phyloP scores from a whole-genome alignment of 2,797 vertebrate genomes.

The Stomatorhinus walkeri region DNA sequence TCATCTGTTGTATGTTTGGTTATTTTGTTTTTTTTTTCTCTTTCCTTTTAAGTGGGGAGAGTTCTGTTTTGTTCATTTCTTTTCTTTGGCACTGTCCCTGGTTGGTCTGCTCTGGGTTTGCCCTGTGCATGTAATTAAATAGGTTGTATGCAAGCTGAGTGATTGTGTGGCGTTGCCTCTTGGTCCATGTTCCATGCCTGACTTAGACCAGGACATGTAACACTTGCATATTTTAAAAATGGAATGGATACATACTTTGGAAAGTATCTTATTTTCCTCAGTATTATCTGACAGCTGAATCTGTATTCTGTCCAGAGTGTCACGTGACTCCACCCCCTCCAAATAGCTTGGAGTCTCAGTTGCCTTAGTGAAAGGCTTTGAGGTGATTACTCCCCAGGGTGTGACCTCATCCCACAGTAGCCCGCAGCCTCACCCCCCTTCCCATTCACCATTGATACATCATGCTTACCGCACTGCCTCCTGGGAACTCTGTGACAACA shows the following conservation, averaged over 20 bases:
- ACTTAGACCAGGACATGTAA: too few species aligned
- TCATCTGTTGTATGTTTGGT: too few species aligned
- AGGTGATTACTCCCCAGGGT: background rate
- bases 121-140: too few species aligned
- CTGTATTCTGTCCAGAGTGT: background rate
- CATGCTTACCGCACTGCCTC: background rate
- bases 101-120: too few species aligned
- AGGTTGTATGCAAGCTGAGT: too few species aligned
- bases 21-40: too few species aligned
- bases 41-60: too few species aligned
- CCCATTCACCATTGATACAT: background rate
- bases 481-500: background rate
- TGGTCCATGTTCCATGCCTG: too few species aligned
- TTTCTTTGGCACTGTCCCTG: too few species aligned
- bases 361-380: background rate
- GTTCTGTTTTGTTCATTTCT: too few species aligned
- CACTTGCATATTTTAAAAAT: background rate
- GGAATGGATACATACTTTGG: background rate
- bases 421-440: background rate
- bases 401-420: background rate
- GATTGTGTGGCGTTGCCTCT: too few species aligned
- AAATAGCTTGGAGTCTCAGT: background rate
- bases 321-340: background rate
- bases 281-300: background rate
- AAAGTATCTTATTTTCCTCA: background rate